phyloP scores from a whole-genome alignment of 2,113 vertebrate species.

The Chionis minor region DNA sequence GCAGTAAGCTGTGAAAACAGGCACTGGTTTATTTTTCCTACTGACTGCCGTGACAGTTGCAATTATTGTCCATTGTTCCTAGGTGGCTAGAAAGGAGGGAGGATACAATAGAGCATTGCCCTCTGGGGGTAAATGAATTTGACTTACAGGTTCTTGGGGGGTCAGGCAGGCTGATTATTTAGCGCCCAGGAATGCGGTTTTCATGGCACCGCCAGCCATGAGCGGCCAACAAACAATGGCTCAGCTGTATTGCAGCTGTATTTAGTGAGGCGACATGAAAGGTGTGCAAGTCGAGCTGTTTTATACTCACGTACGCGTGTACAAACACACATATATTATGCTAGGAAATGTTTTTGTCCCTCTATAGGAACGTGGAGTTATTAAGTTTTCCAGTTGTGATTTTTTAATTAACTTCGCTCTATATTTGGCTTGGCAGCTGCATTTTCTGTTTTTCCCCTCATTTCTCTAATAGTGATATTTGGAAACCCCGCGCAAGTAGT shows the following conservation, averaged over 20 bases:
- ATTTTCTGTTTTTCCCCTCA: neutral
- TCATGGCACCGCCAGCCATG: slow-evolving; percentile 65
- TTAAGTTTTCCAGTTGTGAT: slow-evolving; percentile 38
- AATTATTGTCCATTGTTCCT: slow-evolving; percentile 92
- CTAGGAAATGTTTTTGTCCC: neutral
- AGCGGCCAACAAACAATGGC: slow-evolving; percentile 58
- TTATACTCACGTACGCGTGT: neutral
- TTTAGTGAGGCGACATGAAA: slow-evolving; percentile 59
- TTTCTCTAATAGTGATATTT: slow-evolving; percentile 33
- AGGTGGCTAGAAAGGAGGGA: slow-evolving; percentile 68
- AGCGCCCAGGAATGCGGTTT: slow-evolving; percentile 83
- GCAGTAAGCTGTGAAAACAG: slow-evolving; percentile 84
- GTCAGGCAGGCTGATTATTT: slow-evolving; percentile 72
- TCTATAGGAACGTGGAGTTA: neutral
- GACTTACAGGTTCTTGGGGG: slow-evolving; percentile 82
- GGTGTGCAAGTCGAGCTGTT: slow-evolving; percentile 38
- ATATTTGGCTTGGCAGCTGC: slow-evolving; percentile 1
- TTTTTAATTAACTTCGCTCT: slow-evolving; percentile 57
- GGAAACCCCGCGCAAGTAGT: neutral
- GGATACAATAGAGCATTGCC: slow-evolving; percentile 67
- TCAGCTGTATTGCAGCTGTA: slow-evolving; percentile 59
- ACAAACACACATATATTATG: neutral
- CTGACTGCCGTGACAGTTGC: slow-evolving; percentile 85
- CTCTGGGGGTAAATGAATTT: slow-evolving; percentile 85
- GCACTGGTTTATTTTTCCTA: slow-evolving; percentile 83